phyloP scores from a whole-genome alignment of 2,797 vertebrate species.

The Melanotaenia parkinsoni region DNA sequence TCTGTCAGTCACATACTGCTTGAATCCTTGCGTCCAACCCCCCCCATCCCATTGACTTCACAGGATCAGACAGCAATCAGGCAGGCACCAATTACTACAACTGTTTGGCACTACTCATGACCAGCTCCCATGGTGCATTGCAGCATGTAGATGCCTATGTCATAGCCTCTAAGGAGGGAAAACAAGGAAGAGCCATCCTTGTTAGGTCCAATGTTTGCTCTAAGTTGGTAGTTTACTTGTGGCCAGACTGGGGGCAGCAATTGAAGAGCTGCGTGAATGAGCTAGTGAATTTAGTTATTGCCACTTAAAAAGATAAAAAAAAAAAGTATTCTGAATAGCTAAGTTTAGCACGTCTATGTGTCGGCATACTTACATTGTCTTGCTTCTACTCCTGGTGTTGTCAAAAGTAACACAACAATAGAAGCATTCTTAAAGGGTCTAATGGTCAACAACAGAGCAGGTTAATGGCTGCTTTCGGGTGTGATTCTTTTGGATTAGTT shows the following conservation, averaged over 20 bases:
- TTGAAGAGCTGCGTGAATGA: neutral
- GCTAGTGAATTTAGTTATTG: neutral
- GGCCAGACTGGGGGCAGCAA: slow-evolving; percentile 20
- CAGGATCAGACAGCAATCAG: slow-evolving; percentile 66
- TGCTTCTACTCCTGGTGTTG: neutral
- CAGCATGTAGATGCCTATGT: slow-evolving; percentile 65
- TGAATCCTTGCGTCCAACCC: slow-evolving; percentile 24
- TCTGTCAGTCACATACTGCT: slow-evolving; percentile 48
- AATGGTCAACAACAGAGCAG: neutral
- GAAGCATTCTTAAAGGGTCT: neutral
- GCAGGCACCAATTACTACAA: slow-evolving; percentile 51
- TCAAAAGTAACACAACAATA: neutral
- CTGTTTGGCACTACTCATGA: slow-evolving; percentile 36
- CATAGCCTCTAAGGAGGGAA: slow-evolving; percentile 40
- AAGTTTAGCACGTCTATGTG: too few species aligned
- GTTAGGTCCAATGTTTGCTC: slow-evolving; percentile 41
- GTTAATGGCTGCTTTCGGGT: slow-evolving; percentile 11
- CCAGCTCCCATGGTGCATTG: slow-evolving; percentile 71
- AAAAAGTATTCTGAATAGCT: too few species aligned
- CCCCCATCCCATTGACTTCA: slow-evolving; percentile 48
- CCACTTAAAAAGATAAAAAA: too few species aligned
- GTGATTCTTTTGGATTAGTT: slow-evolving; percentile 25
- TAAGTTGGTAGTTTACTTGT: slow-evolving; percentile 30
- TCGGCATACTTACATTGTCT: too few species aligned
- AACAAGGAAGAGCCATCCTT: slow-evolving; percentile 22